Conservation (phyloP, 2,113 vertebrate species). For the Notiomystis cincta region DNA sequence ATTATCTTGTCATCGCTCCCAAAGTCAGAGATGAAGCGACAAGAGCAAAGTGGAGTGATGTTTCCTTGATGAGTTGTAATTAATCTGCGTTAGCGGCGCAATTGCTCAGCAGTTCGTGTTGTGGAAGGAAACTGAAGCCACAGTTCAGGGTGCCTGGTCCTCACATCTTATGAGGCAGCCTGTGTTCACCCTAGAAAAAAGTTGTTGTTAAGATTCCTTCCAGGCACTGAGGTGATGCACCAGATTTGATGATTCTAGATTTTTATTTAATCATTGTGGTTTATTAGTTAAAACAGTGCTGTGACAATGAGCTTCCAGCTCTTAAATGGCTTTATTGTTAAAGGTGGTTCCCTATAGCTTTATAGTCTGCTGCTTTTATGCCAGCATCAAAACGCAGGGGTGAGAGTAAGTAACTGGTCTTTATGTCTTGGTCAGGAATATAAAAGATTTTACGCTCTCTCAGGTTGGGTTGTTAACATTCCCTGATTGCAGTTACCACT, state of each 20-base stretch:
- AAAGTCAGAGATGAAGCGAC: background rate
- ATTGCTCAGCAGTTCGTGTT: background rate
- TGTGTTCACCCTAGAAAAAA: background rate
- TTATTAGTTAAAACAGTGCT: background rate
- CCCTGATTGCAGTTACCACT: background rate
- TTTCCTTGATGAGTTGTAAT: background rate
- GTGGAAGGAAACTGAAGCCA: background rate
- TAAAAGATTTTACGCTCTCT: background rate
- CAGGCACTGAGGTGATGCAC: background rate
- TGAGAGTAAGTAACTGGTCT: background rate
- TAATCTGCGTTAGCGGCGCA: accelerated
- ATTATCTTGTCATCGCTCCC: background rate
- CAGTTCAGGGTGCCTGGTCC: background rate
- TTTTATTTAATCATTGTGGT: background rate
- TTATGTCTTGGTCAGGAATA: background rate
- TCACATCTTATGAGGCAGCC: background rate
- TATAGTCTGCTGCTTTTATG: background rate
- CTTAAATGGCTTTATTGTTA: background rate
- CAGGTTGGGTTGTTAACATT: background rate
- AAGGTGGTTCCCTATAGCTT: background rate
- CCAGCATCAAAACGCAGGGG: background rate
- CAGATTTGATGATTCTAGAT: background rate
- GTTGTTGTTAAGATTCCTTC: background rate
- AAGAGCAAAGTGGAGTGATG: background rate
- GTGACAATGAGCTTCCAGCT: background rate